These are phyloP conservation scores for Donacobius atricapilla DNA, from an alignment of 2,113 vertebrate species.

Conservation along the genomic window DNA sequence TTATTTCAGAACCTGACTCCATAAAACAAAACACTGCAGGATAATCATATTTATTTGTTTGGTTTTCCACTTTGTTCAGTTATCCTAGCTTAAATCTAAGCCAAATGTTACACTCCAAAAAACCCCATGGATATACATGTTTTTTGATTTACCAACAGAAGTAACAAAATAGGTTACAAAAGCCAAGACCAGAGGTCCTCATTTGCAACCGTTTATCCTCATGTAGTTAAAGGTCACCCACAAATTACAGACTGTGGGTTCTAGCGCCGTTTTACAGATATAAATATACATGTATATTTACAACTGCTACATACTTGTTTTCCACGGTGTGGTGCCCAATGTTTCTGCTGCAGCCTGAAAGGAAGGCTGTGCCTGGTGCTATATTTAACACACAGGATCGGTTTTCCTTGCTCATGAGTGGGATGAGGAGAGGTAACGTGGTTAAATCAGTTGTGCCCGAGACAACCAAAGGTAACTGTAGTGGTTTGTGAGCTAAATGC, in stretches of 20 bases:
- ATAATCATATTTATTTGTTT: slow-evolving; percentile 59
- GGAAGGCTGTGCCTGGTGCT: neutral
- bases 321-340: slow-evolving; percentile 39
- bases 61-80: slow-evolving; percentile 46
- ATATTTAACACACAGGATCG: neutral
- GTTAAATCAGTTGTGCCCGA: neutral
- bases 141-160: slow-evolving; percentile 53
- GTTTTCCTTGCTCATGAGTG: neutral
- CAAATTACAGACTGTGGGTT: slow-evolving; percentile 50
- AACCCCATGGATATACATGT: neutral
- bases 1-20: slow-evolving; percentile 2
- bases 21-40: neutral
- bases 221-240: slow-evolving; percentile 51
- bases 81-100: slow-evolving; percentile 60
- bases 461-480: neutral
- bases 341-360: neutral
- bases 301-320: slow-evolving; percentile 28
- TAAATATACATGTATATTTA: neutral
- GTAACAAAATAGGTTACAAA: slow-evolving; percentile 6
- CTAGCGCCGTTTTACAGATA: neutral
- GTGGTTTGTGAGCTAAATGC: neutral
- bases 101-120: slow-evolving; percentile 56
- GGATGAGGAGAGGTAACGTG: neutral
- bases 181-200: slow-evolving; percentile 39
- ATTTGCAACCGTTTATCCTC: slow-evolving; percentile 42